Base-by-base conservation (phyloP, 1,140 invertebrate species). In the Lordiphosa mommai region DNA sequence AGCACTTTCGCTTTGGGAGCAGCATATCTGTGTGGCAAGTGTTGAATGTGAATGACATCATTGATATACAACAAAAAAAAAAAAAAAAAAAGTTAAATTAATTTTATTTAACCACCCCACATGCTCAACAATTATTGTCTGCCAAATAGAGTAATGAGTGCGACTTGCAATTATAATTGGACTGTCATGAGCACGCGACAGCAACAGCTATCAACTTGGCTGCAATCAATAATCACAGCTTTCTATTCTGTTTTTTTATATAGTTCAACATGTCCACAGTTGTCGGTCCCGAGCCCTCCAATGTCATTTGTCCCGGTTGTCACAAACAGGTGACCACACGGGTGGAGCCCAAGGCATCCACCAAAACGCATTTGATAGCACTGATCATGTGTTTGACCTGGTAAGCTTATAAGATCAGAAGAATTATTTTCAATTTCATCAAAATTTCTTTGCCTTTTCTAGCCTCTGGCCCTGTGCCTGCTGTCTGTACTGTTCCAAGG, bases 401-500 rank as follows among this genome's bases (percentile, higher is more conserved):
- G 92, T 93, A 87, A 89, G n/a, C n/a, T n/a, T n/a, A n/a, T n/a
- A n/a, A n/a, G n/a, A n/a, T n/a, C n/a, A n/a, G n/a, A n/a, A n/a
- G n/a, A n/a, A n/a, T n/a, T n/a, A n/a, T n/a, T n/a, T n/a, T n/a
- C n/a, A n/a, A n/a, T n/a, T n/a, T n/a, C n/a, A n/a, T n/a, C n/a
- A n/a, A n/a, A n/a, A n/a, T n/a, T n/a, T n/a, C n/a, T n/a, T n/a
- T n/a, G n/a, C n/a, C n/a, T 50, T 36, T 88, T 90, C 12, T 84
- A 88, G 86, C 32, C 68, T 63, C 10, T 93, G 91, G 87, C 90
- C 90, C 4, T 94, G 92, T 67, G 91, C 90, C n/a, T 91, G 90
- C 50, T 86, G 92, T 4, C 91, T 93, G 2, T 94, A 94, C 60
- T 94, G 92, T 58, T 91, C 92, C 38, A 90, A 94, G 41, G 91